Conservation (phyloP, 1,140 invertebrate genomes). For the Dicyema japonicum region DNA sequence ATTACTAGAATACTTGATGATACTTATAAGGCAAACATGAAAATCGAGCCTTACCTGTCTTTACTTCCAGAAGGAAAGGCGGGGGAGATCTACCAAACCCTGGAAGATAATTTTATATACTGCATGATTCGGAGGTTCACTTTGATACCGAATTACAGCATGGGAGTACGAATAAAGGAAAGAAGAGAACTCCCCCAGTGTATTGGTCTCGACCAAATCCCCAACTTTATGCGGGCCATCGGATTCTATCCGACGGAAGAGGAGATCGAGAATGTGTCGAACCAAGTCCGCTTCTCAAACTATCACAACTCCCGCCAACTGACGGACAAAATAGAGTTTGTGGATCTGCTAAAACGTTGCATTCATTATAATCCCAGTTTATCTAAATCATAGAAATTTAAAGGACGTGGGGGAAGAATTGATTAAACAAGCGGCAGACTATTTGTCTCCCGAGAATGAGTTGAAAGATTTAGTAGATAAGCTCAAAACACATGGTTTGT, state of each 20-base stretch:
- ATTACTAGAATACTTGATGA: constrained; percentile 2
- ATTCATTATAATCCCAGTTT: no score
- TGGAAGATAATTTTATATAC: constrained; percentile 36
- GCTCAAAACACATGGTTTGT: no score
- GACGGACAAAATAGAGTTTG: no score
- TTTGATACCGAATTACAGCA: constrained; percentile 17
- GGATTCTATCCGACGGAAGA: constrained; percentile 36
- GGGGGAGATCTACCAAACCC: constrained; percentile 32
- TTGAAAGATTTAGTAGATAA: no score
- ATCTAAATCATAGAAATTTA: no score
- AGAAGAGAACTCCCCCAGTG: constrained; percentile 24
- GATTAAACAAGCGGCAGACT: no score
- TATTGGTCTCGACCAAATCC: constrained; percentile 29
- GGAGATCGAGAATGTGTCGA: no score
- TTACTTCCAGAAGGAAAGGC: constrained; percentile 17
- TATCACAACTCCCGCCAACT: no score
- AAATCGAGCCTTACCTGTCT: constrained; percentile 14
- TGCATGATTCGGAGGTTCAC: constrained; percentile 26
- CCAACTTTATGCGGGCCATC: constrained; percentile 34
- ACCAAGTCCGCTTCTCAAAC: no score
- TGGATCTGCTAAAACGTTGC: no score
- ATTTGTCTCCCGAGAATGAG: no score
- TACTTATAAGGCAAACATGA: not conserved
- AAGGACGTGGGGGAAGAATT: no score
- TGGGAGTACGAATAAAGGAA: constrained; percentile 29